Percentiles rank a stretch among this genome's conserved stretches.
These are phyloP conservation scores for Takifugu bimaculatus DNA, from an alignment of 2,113 vertebrate species.

Conservation along the genomic window DNA sequence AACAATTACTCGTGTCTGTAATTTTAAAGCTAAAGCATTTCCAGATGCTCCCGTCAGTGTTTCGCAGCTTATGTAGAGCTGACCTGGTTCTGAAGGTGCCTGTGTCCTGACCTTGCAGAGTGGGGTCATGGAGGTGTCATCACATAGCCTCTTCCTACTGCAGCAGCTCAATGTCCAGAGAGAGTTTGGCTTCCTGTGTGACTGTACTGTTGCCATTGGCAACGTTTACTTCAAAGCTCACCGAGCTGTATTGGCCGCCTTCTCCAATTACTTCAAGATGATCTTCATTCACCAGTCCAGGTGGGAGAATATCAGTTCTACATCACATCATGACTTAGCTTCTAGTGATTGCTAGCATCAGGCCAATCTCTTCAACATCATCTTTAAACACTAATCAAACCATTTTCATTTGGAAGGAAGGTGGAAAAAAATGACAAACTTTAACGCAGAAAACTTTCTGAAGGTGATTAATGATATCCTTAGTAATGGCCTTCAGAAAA, in stretches of 20 bases:
- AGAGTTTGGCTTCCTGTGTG: slow-evolving; percentile 97
- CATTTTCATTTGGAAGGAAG: too few relatives aligned
- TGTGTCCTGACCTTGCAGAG: slow-evolving; percentile 46
- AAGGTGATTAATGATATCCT: too few relatives aligned
- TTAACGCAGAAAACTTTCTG: too few relatives aligned
- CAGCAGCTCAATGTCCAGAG: slow-evolving; percentile 97
- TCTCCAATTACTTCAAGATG: slow-evolving; percentile 99
- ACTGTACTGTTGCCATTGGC: slow-evolving; percentile 96
- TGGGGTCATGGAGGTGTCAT: slow-evolving; percentile 81
- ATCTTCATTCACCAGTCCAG: slow-evolving; percentile 99
- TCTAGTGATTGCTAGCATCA: background rate
- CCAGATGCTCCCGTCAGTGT: too few relatives aligned
- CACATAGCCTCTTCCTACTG: slow-evolving; percentile 92
- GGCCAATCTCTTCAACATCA: too few relatives aligned
- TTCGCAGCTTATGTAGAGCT: background rate
- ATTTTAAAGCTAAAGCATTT: too few relatives aligned
- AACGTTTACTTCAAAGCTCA: slow-evolving; percentile 99
- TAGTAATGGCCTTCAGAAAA: too few relatives aligned
- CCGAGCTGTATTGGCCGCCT: slow-evolving; percentile 92
- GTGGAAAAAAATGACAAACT: too few relatives aligned
- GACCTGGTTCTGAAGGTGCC: background rate
- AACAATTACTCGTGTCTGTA: too few relatives aligned
- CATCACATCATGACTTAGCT: too few relatives aligned
- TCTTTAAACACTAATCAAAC: too few relatives aligned
- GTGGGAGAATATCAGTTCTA: slow-evolving; percentile 53